Conservation (phyloP, 2,113 vertebrate genomes). For the Crotalus helleri region DNA sequence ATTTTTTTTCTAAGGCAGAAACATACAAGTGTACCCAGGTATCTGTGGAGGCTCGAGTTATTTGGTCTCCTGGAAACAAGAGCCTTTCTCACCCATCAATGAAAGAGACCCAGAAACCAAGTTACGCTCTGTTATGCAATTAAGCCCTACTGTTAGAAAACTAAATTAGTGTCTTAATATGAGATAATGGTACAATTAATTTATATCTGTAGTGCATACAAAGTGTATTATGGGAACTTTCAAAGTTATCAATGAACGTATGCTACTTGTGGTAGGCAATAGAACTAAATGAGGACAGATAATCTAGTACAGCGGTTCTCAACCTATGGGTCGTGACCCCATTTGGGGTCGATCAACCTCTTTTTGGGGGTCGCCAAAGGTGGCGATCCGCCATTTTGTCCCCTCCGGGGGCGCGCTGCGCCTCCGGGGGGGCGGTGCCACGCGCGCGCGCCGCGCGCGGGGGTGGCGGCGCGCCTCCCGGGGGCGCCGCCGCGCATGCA, state of each 20-base stretch:
- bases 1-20: neutral
- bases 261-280: neutral
- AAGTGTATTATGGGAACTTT: neutral
- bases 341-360: no score
- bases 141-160: neutral
- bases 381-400: no score
- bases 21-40: neutral
- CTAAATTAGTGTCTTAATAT: neutral
- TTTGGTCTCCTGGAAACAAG: neutral
- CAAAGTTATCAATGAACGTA: neutral
- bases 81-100: neutral
- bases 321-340: no score
- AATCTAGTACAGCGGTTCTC: neutral
- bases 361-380: no score
- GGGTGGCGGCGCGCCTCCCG: no score
- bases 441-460: rapidly evolving
- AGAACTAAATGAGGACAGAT: neutral
- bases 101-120: neutral
- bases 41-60: neutral
- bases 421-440: no score
- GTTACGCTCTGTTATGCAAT: neutral
- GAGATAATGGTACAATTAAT: neutral
- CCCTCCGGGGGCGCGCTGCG: no score
- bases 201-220: neutral
- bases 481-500: no score